A percentile compares a stretch with the other conserved stretches of the same genome.
Conservation (phyloP, 2,797 vertebrate species). For the Petrocephalus schoutedeni region DNA sequence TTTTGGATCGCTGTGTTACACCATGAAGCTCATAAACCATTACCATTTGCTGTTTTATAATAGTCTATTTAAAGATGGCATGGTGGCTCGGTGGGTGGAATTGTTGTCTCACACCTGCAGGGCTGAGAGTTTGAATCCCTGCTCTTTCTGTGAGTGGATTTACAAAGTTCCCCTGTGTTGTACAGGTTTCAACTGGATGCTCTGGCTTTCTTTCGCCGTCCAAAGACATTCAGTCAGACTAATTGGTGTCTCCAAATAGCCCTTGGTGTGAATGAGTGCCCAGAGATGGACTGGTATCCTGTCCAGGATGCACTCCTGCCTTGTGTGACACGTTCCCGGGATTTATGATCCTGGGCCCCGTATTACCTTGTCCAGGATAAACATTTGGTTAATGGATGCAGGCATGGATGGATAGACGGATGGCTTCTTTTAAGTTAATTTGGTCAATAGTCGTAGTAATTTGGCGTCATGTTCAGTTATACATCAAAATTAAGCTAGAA, state of each 20-base stretch:
- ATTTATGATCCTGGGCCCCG: background rate
- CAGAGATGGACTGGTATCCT: background rate
- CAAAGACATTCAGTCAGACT: background rate
- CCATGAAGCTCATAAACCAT: background rate
- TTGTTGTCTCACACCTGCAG: too few relatives aligned
- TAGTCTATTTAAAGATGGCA: background rate
- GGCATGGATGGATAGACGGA: background rate
- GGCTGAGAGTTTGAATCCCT: background rate
- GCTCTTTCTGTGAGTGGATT: background rate
- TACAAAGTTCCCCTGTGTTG: background rate
- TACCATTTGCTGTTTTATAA: background rate
- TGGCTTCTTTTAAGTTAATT: background rate
- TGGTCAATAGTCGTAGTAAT: background rate
- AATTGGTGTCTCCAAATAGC: background rate
- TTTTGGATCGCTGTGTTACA: background rate
- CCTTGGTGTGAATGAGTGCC: background rate
- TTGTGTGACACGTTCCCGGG: background rate
- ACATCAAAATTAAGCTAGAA: background rate
- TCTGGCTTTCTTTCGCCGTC: background rate
- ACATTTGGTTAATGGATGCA: background rate
- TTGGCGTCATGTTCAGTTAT: background rate
- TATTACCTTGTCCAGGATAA: background rate
- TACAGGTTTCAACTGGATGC: background rate
- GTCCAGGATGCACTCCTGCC: background rate
- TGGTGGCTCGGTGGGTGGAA: background rate